A percentile compares a stretch with the other conserved stretches of the same genome.
These are phyloP conservation scores for Chelonoidis abingdonii DNA, from an alignment of 2,113 vertebrate genomes.

Conservation along the genomic window DNA sequence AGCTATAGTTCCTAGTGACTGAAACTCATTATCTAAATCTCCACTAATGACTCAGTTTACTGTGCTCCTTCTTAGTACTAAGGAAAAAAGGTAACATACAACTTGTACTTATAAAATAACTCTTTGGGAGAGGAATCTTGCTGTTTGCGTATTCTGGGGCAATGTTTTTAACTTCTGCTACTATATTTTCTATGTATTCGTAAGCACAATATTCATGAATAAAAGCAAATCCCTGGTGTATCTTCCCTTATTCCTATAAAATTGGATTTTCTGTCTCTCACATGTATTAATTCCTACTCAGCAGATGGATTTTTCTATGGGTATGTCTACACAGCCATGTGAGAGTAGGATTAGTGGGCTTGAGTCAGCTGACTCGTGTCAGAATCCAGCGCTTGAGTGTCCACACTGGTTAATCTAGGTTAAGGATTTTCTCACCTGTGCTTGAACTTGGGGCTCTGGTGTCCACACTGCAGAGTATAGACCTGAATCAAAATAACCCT, in stretches of 20 bases:
- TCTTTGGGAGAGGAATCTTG: neutral
- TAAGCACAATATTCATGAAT: slow-evolving; percentile 57
- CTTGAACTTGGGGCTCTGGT: neutral
- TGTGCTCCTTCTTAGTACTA: neutral
- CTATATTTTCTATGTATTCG: slow-evolving; percentile 29
- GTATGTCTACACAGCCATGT: neutral
- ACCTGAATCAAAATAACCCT: neutral
- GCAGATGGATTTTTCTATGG: neutral
- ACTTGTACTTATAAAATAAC: slow-evolving; percentile 3
- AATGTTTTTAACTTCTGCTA: neutral
- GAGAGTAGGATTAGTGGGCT: neutral
- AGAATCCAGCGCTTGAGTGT: too few species aligned
- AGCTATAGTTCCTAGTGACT: neutral
- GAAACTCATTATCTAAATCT: neutral
- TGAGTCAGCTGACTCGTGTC: neutral
- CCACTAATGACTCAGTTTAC: neutral
- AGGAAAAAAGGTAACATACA: neutral
- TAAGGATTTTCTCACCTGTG: neutral
- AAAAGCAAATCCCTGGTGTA: slow-evolving; percentile 60
- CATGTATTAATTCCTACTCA: neutral
- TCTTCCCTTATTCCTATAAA: neutral
- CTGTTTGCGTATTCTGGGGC: slow-evolving; percentile 30
- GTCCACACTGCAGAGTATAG: neutral
- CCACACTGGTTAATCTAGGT: neutral
- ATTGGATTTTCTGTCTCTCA: neutral